Base-by-base conservation (phyloP, 2,888 invertebrate species). In the Priapulus caudatus region DNA sequence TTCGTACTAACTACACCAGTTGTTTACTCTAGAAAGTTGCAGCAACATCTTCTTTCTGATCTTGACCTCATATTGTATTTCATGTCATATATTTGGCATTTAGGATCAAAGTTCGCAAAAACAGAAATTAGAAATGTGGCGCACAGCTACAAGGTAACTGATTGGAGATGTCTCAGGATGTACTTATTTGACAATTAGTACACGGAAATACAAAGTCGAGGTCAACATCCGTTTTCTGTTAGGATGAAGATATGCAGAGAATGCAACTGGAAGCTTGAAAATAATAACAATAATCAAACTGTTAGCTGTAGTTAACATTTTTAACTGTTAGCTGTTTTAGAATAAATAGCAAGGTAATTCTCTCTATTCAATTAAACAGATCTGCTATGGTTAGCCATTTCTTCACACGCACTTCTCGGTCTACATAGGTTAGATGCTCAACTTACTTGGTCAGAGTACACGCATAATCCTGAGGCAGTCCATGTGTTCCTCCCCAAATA, bases 401-500 rank as follows among this genome's bases (percentile, higher is more conserved):
- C n/a, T n/a, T n/a, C n/a, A n/a, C n/a, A n/a, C n/a, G n/a, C n/a
- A n/a, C n/a, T n/a, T n/a, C n/a, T n/a, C n/a, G n/a, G n/a, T n/a
- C n/a, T n/a, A n/a, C n/a, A n/a, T n/a, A n/a, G n/a, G n/a, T n/a
- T n/a, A 43, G 20, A 16, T 2, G 5, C 10, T 22, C 45, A 47
- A 43, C 19, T 49, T 57, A 71, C 68, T 62, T 70, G 61, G 48
- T 1, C 67, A 71, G 2, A 81, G 77, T 48, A 88, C 79, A 64
- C 81, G 78, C 1, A 88, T 72, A 50, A 81, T 82, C 54, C 85
- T 76, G 5, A 88, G 72, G 22, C 81, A 80, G 3, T 81, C 81
- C 3, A 82, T 81, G 66, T 89, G 84, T 71, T 92, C n/a, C 91
- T 0, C 85, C 86, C 90, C 91, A 91, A 33, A 91, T 70, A n/a